Evolutionary conservation across 2,113 vertebrate species (phyloP).

Genomic region (Thunnus maccoyii): DNA sequence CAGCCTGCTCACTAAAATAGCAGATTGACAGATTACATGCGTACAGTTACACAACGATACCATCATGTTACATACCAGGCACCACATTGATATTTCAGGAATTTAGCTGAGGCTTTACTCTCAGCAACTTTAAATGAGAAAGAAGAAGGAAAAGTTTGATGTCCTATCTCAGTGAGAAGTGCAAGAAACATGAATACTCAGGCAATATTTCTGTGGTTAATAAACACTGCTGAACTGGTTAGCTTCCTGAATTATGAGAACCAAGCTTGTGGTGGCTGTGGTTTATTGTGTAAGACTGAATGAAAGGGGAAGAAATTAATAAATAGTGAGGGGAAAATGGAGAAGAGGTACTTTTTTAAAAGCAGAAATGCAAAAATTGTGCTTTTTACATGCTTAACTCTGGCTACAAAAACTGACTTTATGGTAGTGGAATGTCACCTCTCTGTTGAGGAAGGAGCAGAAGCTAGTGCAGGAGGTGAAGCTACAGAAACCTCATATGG

Average conservation of each 20-base stretch:
- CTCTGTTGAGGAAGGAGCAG: not conserved
- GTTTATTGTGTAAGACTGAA: conserved; percentile 30
- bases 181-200: conserved; percentile 4
- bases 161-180: conserved; percentile 39
- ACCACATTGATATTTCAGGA: not conserved
- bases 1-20: not conserved
- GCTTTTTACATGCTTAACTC: conserved; percentile 4
- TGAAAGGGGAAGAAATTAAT: conserved; percentile 52
- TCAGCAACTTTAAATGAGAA: not conserved
- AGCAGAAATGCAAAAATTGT: not conserved
- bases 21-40: not conserved
- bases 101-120: conserved; percentile 2
- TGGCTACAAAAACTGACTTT: not conserved
- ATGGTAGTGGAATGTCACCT: not conserved
- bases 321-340: conserved; percentile 8
- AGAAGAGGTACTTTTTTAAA: conserved; percentile 8
- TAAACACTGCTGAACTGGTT: conserved; percentile 14
- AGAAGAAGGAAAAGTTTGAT: not conserved
- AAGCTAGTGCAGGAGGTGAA: not conserved
- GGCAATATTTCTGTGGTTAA: conserved; percentile 38
- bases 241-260: conserved; percentile 29
- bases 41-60: not conserved
- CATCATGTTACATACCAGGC: not conserved
- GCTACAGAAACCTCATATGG: not conserved
- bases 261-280: conserved; percentile 27